Conservation (phyloP, 2,888 invertebrate species). For the Priocnemis perturbator region DNA sequence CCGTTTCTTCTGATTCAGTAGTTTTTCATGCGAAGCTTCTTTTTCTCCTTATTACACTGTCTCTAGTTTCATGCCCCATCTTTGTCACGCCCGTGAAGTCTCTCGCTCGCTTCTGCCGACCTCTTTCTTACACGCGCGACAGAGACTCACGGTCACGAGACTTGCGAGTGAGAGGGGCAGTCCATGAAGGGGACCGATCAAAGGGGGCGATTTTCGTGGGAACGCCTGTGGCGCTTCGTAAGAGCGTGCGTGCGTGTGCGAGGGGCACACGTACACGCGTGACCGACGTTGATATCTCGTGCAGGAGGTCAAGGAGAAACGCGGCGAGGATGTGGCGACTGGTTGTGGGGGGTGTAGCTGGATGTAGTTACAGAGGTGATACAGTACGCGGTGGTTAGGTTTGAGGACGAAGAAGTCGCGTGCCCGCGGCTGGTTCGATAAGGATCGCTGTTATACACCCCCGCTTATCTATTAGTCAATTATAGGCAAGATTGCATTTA, state of each 20-base stretch:
- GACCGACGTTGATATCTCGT: conserved; percentile 50
- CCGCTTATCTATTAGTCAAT: too few relatives aligned
- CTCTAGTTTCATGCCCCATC: too few relatives aligned
- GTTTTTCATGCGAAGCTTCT: background rate
- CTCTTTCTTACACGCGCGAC: background rate
- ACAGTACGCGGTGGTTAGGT: too few relatives aligned
- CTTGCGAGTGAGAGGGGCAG: conserved; percentile 33
- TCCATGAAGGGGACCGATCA: conserved; percentile 44
- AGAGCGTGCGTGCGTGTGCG: conserved; percentile 18
- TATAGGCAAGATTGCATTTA: too few relatives aligned
- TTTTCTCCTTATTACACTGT: background rate
- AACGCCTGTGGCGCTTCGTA: conserved; percentile 67
- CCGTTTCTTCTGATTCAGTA: background rate
- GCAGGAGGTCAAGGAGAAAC: conserved; percentile 58
- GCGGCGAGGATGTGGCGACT: conserved; percentile 25
- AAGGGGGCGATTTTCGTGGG: conserved; percentile 70
- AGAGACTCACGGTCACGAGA: conserved; percentile 25
- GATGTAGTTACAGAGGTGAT: too few relatives aligned
- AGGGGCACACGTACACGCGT: conserved; percentile 22
- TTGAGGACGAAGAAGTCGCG: background rate
- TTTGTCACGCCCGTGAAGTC: background rate
- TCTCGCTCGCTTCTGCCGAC: background rate
- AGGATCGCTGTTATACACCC: background rate
- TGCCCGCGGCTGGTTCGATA: background rate
- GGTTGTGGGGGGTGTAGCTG: conserved; percentile 16